Conservation (phyloP, 92 coral and sea anemone species). For the Epizoanthus stellaris region DNA sequence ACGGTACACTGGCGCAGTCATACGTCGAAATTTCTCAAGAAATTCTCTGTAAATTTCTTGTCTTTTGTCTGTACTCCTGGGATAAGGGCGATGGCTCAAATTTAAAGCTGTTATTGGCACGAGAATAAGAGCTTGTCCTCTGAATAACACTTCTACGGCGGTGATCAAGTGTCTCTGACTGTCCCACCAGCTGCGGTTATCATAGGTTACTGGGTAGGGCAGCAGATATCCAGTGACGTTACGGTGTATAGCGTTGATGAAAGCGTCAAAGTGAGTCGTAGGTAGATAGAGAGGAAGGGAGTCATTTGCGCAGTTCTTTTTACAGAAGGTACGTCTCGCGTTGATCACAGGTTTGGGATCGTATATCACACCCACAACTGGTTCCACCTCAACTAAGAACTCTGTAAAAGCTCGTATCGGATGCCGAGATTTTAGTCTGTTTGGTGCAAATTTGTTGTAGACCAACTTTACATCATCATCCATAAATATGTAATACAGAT, state of each 20-base stretch:
- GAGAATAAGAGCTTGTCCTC: conserved; percentile 47
- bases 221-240: conserved; percentile 23
- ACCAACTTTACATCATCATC: conserved; percentile 39
- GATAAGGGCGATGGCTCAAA: neutral
- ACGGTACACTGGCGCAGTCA: neutral
- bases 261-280: conserved; percentile 37
- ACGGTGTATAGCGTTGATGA: conserved; percentile 44
- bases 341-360: neutral
- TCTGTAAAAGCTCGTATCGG: conserved; percentile 65
- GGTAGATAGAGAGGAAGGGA: neutral
- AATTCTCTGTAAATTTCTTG: neutral
- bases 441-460: conserved; percentile 33
- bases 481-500: conserved; percentile 55
- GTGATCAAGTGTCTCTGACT: conserved; percentile 29
- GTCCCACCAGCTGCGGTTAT: conserved; percentile 38
- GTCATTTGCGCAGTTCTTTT: neutral
- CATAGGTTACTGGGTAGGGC: conserved; percentile 29
- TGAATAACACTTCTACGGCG: conserved; percentile 46
- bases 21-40: neutral
- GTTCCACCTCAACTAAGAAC: conserved; percentile 58
- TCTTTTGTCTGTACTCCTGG: neutral
- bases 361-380: conserved; percentile 37
- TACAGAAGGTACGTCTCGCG: conserved; percentile 14
- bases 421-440: neutral
- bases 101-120: conserved; percentile 35